A percentile compares a stretch with the other conserved stretches of the same genome.
Conservation (phyloP, 2,113 vertebrate species). For the Osmerus mordax region DNA sequence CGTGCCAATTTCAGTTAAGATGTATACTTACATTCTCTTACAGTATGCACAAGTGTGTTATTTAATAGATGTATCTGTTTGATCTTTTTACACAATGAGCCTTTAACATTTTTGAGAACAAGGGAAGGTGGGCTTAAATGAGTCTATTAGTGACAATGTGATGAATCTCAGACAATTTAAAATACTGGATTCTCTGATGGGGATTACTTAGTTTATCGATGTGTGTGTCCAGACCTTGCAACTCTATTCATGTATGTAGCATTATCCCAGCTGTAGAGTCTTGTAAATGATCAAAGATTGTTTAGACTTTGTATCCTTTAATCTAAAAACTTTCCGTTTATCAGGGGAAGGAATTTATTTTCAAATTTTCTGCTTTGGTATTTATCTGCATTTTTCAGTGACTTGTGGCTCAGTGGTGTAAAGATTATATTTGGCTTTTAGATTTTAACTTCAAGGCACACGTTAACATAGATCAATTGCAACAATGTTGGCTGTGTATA, state of each 20-base stretch:
- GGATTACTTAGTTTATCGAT: constrained; percentile 55
- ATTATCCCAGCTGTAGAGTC: constrained; percentile 48
- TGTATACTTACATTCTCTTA: no score
- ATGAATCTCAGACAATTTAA: constrained; percentile 66
- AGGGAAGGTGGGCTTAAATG: constrained; percentile 62
- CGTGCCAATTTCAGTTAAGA: no score
- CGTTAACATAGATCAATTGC: constrained; percentile 37
- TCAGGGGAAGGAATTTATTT: constrained; percentile 20
- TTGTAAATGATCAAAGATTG: constrained; percentile 35
- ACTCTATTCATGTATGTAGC: constrained; percentile 66
- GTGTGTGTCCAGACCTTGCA: constrained; percentile 48
- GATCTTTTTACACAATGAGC: no score
- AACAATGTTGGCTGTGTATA: constrained; percentile 14
- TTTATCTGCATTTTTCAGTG: neutral
- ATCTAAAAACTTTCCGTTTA: no score
- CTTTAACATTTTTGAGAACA: constrained; percentile 32
- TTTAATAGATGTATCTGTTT: no score
- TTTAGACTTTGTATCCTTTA: constrained; percentile 43
- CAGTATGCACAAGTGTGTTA: no score
- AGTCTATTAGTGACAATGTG: constrained; percentile 70
- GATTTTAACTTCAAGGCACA: constrained; percentile 10
- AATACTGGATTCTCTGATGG: constrained; percentile 58
- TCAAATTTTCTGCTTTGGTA: constrained; percentile 17
- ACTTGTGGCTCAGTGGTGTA: constrained; percentile 3
- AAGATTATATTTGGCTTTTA: constrained; percentile 28